Base-by-base conservation (phyloP, 2,888 invertebrate species). In the Sinotaia quadrata region DNA sequence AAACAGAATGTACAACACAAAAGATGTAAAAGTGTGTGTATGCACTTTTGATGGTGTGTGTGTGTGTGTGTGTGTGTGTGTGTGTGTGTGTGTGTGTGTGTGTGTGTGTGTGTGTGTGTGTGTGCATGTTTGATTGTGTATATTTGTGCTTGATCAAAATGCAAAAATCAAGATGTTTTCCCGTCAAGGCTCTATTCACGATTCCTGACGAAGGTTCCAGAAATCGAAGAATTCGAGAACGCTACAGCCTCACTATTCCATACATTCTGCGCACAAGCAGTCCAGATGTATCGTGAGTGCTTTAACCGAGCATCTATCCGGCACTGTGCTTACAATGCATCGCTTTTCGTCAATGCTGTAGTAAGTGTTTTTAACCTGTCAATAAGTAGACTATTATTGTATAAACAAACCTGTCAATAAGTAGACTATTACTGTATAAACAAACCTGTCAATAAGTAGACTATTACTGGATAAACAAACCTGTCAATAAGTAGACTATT, bases 171-270 rank as follows among this genome's bases (percentile, higher is more conserved):
- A n/a, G n/a, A n/a, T n/a, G n/a, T n/a, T n/a, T n/a, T n/a, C n/a
- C n/a, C n/a, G n/a, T n/a, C n/a, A 47, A 61, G 65, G 37, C n/a
- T 65, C 33, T 65, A 65, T 21, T 65, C 65, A 4, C 65, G 65
- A 5, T 65, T 65, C 33, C 56, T 65, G 56, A 56, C 65, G 31
- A 54, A 41, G 41, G 54, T 65, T 12, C 65, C 65, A 10, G 29
- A 29, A 31, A 56, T 65, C 56, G 37, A 54, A 24, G 65, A 65
- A 47, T 65, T 56, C 29, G 56, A 41, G 44, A 65, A 65, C 65
- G 44, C 41, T 44, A 65, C 65, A n/a, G 37, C 65, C 44, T 65
- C 65, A 33, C 56, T 65, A 12, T 65, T 65, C 56, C 65, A 65
- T 56, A 65, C 65, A 4, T 65, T 65, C 44, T 36, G 24, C 15